Percentiles rank a stretch among this genome's conserved stretches.
phyloP scores from a whole-genome alignment of 1,140 invertebrate genomes.

The Euwallacea fornicatus region DNA sequence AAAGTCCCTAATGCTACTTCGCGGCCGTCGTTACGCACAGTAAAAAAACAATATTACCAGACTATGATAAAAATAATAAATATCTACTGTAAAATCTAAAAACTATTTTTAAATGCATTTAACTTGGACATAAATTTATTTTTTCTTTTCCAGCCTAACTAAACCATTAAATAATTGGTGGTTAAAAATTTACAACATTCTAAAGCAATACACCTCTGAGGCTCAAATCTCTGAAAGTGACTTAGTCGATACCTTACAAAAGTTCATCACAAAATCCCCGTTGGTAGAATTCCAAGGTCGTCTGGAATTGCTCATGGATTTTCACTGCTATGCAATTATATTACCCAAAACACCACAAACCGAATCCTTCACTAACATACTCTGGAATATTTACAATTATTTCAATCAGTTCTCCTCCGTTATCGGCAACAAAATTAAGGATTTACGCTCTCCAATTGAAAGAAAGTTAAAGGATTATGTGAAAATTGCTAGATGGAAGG shows the following conservation, averaged over 20 bases:
- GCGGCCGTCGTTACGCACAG: too few relatives aligned
- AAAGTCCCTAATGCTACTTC: too few relatives aligned
- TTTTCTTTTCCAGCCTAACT: constrained; percentile 57
- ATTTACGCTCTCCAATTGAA: constrained; percentile 77
- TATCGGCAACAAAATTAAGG: constrained; percentile 66
- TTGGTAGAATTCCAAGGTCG: constrained; percentile 82
- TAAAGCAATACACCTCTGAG: constrained; percentile 53
- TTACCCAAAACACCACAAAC: constrained; percentile 52
- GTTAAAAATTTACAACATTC: constrained; percentile 78
- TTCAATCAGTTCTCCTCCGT: constrained; percentile 76
- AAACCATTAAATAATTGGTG: constrained; percentile 79
- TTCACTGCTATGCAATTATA: constrained; percentile 73
- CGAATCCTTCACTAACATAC: constrained; percentile 65
- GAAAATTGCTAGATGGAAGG: constrained; percentile 95
- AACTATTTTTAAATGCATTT: too few relatives aligned
- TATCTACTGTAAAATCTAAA: too few relatives aligned
- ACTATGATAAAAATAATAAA: too few relatives aligned
- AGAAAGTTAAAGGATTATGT: constrained; percentile 92
- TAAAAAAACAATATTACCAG: too few relatives aligned
- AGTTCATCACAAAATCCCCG: constrained; percentile 83
- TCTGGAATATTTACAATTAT: constrained; percentile 87
- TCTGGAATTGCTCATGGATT: constrained; percentile 75
- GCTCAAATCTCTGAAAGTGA: constrained; percentile 41
- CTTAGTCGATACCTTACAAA: constrained; percentile 65
- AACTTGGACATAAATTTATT: not conserved